Base-by-base conservation (phyloP, 2,113 vertebrate species). In the Centropus unirufus region DNA sequence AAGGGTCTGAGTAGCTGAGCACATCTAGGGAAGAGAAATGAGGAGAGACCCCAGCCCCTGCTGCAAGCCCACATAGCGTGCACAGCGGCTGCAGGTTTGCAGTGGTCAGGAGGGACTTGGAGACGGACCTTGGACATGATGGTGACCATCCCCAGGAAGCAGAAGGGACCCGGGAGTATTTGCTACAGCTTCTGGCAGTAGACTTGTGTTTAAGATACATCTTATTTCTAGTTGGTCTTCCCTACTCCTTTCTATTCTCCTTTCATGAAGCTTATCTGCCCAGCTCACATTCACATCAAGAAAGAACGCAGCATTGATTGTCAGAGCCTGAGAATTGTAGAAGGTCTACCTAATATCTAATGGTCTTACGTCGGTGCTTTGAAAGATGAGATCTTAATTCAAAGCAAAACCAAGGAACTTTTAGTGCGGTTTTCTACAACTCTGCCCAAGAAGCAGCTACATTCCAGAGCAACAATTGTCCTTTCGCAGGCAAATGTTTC, bases 271-370 rank as follows among this genome's bases (percentile, higher is more conserved):
- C 8, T 63, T 8, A 42, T 12, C 64, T 57, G 57, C 69, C 24
- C 8, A 30, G n/a, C 59, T 69, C 39, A 18, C 0, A 0, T 11
- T 26, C 1, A 0, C 12, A 14, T 21, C 2, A 0, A 58, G n/a
- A 18, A 40, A 57, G 29, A 24, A 24, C 83, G 27, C 32, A 21
- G 61, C 5, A 62, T 51, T 54, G 42, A 22, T 32, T 1, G 0
- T 40, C 85, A 34, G 27, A 61, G 40, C 55, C 39, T n/a, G 16
- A 27, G 34, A 12, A 47, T 10, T 27, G 20, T 32, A n/a, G 8
- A 32, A 16, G 61, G 16, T 34, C 29, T 87, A 20, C 24, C 30
- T 67, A 1, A 20, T 27, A 9, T 4, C 47, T 40, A 8, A 21
- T 17, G 5, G 19, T 34, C 6, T 23, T 44, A 34, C 78, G 12